Percentiles rank a stretch among this genome's conserved stretches.
These are phyloP conservation scores for Panopea generosa DNA, from an alignment of 2,888 invertebrate genomes.

Conservation along the genomic window DNA sequence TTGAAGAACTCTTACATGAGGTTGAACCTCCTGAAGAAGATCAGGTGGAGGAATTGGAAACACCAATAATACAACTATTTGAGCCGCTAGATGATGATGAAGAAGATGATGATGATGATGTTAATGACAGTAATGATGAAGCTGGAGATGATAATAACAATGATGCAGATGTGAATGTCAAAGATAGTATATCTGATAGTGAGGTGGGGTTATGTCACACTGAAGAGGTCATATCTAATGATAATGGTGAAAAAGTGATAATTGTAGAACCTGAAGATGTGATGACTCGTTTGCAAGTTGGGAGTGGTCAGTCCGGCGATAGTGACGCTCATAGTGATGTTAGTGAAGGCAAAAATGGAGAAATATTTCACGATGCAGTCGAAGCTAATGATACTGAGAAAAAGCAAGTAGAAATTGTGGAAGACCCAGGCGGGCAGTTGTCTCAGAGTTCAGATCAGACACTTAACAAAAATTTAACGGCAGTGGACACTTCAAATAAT, in stretches of 20 bases:
- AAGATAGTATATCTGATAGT: conserved; percentile 15
- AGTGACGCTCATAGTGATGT: conserved; percentile 37
- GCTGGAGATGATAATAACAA: conserved; percentile 35
- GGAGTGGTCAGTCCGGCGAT: conserved; percentile 16
- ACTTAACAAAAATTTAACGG: neutral
- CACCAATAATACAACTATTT: conserved; percentile 39
- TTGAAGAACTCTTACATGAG: conserved; percentile 59
- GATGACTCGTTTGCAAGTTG: conserved; percentile 27
- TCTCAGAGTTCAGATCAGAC: conserved; percentile 22
- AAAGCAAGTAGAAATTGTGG: conserved; percentile 25
- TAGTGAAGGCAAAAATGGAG: conserved; percentile 39
- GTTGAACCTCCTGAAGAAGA: conserved; percentile 70
- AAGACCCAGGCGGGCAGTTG: conserved; percentile 42
- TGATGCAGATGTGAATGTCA: conserved; percentile 27
- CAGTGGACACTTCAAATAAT: conserved; percentile 3
- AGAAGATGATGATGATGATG: conserved; percentile 33
- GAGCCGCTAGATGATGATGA: conserved; percentile 38
- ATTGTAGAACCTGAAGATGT: conserved; percentile 17
- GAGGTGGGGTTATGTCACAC: neutral
- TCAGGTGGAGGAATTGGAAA: conserved; percentile 60
- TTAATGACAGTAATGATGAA: conserved; percentile 24
- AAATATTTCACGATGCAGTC: conserved; percentile 55
- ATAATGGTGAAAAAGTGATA: conserved; percentile 11
- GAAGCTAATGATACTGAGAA: conserved; percentile 26
- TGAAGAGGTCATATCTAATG: neutral